Percentiles rank a stretch among this genome's conserved stretches.
phyloP scores from a whole-genome alignment of 2,888 invertebrate species.

The Epinotia ramella region DNA sequence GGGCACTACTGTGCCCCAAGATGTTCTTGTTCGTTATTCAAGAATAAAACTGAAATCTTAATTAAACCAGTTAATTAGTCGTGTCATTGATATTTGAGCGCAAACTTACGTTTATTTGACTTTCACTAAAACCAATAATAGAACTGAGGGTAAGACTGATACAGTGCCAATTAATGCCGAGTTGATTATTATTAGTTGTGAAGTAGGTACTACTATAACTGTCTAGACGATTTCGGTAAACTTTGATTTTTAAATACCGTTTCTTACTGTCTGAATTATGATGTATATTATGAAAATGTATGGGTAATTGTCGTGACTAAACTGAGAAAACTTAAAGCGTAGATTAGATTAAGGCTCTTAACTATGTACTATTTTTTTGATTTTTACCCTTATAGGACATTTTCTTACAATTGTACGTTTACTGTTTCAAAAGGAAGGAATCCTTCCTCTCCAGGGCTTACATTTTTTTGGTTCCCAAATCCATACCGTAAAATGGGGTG shows the following conservation, averaged over 20 bases:
- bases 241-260: conserved; percentile 4
- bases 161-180: conserved; percentile 10
- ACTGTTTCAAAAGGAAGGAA: not conserved
- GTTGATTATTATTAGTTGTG: conserved; percentile 13
- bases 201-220: conserved; percentile 8
- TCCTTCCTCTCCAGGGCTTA: too few species aligned
- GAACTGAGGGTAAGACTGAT: conserved; percentile 28
- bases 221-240: conserved; percentile 34
- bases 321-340: too few species aligned
- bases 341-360: too few species aligned
- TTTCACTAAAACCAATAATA: conserved; percentile 36
- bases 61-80: not conserved
- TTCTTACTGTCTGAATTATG: not conserved
- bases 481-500: too few species aligned
- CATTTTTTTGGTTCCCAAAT: too few species aligned
- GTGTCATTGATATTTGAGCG: not conserved
- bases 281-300: too few species aligned
- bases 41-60: not conserved
- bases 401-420: not conserved
- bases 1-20: too few species aligned
- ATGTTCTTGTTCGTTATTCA: too few species aligned
- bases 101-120: conserved; percentile 36
- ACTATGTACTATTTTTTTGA: too few species aligned
- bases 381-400: too few species aligned
- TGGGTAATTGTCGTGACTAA: too few species aligned